Percentiles rank a stretch among this genome's conserved stretches.
Evolutionary conservation across 92 coral and sea anemone genomes (phyloP).

Genomic region (Palythoa heliodiscus): DNA sequence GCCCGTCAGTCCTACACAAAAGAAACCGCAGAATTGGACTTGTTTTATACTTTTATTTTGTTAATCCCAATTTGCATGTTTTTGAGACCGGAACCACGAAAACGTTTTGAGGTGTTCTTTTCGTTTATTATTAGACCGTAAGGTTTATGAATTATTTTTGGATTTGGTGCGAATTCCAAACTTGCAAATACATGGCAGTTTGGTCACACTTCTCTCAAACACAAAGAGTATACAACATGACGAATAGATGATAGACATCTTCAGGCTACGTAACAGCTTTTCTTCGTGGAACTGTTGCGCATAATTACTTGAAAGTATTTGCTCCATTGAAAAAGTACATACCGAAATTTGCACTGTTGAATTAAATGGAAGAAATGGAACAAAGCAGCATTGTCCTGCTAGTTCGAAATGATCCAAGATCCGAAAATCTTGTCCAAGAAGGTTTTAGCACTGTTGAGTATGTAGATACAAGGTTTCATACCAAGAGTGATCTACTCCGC

Average conservation of each 20-base stretch:
- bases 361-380: background rate
- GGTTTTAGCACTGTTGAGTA: background rate
- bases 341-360: background rate
- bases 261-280: background rate
- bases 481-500: background rate
- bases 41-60: background rate
- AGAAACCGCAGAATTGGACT: constrained; percentile 4
- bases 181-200: background rate
- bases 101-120: background rate
- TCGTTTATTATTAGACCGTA: background rate
- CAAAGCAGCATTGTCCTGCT: constrained; percentile 4
- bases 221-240: background rate
- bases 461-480: background rate
- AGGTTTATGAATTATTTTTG: background rate
- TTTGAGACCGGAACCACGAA: constrained; percentile 16
- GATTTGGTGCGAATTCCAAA: background rate
- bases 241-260: background rate
- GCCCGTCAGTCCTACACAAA: background rate
- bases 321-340: background rate
- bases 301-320: background rate
- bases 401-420: background rate
- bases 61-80: constrained; percentile 32
- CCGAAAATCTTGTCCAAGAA: background rate
- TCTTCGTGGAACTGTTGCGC: background rate
- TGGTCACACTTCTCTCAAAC: background rate